Evolutionary conservation across 2,888 invertebrate species (phyloP).

Genomic region (Eristalis tenax): DNA sequence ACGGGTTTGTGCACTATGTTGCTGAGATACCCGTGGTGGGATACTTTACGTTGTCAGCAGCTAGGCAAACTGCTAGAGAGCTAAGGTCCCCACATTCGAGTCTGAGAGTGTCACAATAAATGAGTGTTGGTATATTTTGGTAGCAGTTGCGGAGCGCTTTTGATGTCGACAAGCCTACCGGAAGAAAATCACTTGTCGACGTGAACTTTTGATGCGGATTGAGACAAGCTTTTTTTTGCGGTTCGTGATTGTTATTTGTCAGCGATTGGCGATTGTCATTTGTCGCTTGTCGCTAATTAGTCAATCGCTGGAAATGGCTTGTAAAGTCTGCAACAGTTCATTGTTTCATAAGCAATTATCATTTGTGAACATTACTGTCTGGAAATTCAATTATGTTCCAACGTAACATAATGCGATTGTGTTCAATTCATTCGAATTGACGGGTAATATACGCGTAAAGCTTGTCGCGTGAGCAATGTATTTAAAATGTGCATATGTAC

Average conservation of each 20-base stretch:
- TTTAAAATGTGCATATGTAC: too few species aligned
- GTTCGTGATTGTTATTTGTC: constrained; percentile 8
- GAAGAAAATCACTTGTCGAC: constrained; percentile 39
- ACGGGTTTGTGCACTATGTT: constrained; percentile 17
- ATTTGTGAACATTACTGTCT: constrained; percentile 53
- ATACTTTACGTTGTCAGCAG: constrained; percentile 14
- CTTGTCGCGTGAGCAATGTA: background rate
- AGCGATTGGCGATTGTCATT: constrained; percentile 26
- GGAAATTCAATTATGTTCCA: constrained; percentile 32
- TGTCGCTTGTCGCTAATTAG: constrained; percentile 40
- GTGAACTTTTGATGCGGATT: constrained; percentile 13
- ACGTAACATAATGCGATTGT: constrained; percentile 16
- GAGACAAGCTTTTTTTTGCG: constrained; percentile 20
- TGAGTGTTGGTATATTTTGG: constrained; percentile 1
- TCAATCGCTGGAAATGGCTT: constrained; percentile 27
- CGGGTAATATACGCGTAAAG: background rate
- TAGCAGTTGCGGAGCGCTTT: constrained; percentile 7
- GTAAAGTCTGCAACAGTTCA: background rate
- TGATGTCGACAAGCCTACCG: constrained; percentile 42
- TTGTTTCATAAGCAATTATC: constrained; percentile 33
- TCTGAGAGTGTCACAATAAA: constrained; percentile 8
- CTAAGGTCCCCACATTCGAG: constrained; percentile 1
- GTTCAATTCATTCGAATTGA: background rate
- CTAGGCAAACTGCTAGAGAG: background rate
- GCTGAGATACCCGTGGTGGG: background rate